These are phyloP conservation scores for Thunnus maccoyii DNA, from an alignment of 2,113 vertebrate genomes.

Conservation along the genomic window DNA sequence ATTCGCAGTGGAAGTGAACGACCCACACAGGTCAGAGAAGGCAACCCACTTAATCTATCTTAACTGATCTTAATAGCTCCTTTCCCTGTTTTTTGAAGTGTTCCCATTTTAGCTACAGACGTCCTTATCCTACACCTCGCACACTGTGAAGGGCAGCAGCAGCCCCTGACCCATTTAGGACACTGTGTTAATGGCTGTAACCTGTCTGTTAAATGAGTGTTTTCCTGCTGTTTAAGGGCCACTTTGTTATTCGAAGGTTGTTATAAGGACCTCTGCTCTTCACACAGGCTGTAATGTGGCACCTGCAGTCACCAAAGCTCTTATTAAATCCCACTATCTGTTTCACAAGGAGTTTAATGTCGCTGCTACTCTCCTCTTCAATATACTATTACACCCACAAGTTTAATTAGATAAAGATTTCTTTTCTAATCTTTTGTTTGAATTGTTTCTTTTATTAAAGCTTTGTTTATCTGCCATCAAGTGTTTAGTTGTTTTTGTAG, in stretches of 20 bases:
- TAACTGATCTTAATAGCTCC: slow-evolving; percentile 16
- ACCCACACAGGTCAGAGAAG: slow-evolving; percentile 92
- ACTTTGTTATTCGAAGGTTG: slow-evolving; percentile 40
- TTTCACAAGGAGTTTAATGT: slow-evolving; percentile 39
- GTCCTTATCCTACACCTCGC: slow-evolving; percentile 51
- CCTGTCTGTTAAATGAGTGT: slow-evolving; percentile 53
- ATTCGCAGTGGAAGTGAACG: slow-evolving; percentile 97
- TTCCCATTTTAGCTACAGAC: slow-evolving; percentile 48
- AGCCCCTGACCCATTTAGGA: slow-evolving; percentile 37
- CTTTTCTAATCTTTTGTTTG: slow-evolving; percentile 1
- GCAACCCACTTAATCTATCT: slow-evolving; percentile 16
- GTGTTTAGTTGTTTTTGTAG: neutral
- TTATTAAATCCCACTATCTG: slow-evolving; percentile 56
- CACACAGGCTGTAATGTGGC: slow-evolving; percentile 41
- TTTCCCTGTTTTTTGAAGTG: slow-evolving; percentile 37
- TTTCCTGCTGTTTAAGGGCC: slow-evolving; percentile 44
- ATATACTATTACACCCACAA: slow-evolving; percentile 1
- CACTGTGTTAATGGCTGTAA: slow-evolving; percentile 51
- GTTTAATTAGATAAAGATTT: slow-evolving; percentile 29
- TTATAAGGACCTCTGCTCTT: slow-evolving; percentile 12
- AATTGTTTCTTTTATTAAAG: slow-evolving; percentile 12
- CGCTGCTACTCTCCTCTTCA: neutral
- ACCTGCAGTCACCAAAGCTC: slow-evolving; percentile 11
- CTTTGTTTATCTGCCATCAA: neutral
- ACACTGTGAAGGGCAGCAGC: slow-evolving; percentile 52